phyloP scores from a whole-genome alignment of 2,888 invertebrate genomes.

The Tyria jacobaeae region DNA sequence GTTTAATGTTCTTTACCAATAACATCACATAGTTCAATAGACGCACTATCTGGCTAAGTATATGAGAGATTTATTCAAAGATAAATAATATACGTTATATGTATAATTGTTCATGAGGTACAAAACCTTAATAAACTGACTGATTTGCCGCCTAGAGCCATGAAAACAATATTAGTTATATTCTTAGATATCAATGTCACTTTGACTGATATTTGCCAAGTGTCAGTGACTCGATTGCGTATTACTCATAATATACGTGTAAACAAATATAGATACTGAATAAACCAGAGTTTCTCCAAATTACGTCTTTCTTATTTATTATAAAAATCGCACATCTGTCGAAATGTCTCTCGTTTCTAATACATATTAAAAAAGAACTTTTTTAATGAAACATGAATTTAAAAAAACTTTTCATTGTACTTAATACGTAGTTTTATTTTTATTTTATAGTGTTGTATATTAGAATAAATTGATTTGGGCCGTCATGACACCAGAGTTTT shows the following conservation, averaged over 20 bases:
- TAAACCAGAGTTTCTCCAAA: neutral
- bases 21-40: too few species aligned
- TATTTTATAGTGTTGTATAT: too few species aligned
- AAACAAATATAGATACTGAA: constrained; percentile 31
- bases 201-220: constrained; percentile 66
- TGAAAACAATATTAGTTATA: constrained; percentile 55
- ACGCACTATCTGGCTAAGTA: too few species aligned
- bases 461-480: too few species aligned
- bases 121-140: constrained; percentile 29
- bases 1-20: too few species aligned
- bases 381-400: too few species aligned
- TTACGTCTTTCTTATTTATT: constrained; percentile 1
- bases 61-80: too few species aligned
- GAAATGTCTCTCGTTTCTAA: neutral
- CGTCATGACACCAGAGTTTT: too few species aligned
- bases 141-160: constrained; percentile 32
- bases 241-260: constrained; percentile 40
- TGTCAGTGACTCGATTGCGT: constrained; percentile 66
- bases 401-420: too few species aligned
- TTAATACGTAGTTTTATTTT: too few species aligned
- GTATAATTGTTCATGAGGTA: constrained; percentile 43
- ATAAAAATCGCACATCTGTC: neutral
- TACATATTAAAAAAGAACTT: neutral
- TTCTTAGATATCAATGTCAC: constrained; percentile 74
- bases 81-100: constrained; percentile 26